Evolutionary conservation across 2,113 vertebrate genomes (phyloP), one percentile per base, ranked within the genome.

Genomic region (Excalfactoria chinensis): DNA sequence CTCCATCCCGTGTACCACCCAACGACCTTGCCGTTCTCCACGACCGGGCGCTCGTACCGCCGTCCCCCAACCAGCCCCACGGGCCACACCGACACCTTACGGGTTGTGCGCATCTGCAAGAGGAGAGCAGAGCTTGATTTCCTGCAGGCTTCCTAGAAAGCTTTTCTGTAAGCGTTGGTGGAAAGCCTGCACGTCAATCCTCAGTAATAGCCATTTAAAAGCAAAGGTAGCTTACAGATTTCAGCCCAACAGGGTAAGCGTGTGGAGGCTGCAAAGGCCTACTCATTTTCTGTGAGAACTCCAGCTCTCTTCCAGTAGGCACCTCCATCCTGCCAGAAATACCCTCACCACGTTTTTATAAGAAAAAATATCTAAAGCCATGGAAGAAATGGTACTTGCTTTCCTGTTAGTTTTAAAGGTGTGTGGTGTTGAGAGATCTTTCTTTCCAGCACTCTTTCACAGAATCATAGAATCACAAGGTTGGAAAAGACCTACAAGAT

Each of bases 1-100:
- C 99, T 98, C 99, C 99, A 99, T 93, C 99, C 99, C 0, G 99
- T 99, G 97, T 99, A 99, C 99, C 99, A 99, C 83, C 99, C 99
- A 3, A 99, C 98, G 3, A 99, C 99, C 89, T 98, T 99, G 58
- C 99, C 99, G 0, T 98, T 98, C 26, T 99, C 98, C 97, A 99
- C 99, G 2, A 99, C 46, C 0, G 99, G 99, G 12, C 99, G 98
- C 96, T 99, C 99, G 4, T 99, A 99, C 12, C 98, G 97, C 32
- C 99, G 98, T 22, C 99, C 99, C 0, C 99, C 99, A 11, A 99
- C 99, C 41, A 99, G 98, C 15, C 99, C 99, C 93, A 99, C 99
- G 0, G 99, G 99, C 99, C 99, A 99, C 8, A 99, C 98, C 0
- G 99, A 99, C 21, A 99, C 99, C 53, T 98, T 98, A 81, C 96